These are phyloP conservation scores for Trogon surrucura DNA, from an alignment of 2,113 vertebrate genomes.

Conservation along the genomic window DNA sequence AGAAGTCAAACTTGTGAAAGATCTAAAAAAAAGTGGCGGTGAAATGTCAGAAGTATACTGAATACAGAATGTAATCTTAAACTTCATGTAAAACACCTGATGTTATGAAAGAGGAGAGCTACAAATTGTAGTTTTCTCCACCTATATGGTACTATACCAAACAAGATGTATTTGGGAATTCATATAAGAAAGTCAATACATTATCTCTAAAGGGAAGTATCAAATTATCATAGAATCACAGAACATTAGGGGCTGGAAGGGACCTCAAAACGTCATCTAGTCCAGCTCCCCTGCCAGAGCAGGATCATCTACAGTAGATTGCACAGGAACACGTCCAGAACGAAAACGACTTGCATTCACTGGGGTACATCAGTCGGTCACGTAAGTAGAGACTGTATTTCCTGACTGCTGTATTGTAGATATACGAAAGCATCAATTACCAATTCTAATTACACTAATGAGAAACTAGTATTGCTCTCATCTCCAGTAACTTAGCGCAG, in stretches of 20 bases:
- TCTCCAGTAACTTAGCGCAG: background rate
- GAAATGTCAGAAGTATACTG: background rate
- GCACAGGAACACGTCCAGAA: background rate
- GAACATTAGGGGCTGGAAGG: too few species aligned
- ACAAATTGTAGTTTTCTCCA: background rate
- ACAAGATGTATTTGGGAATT: background rate
- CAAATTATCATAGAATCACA: background rate
- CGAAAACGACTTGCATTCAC: background rate
- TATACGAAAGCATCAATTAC: slow-evolving; percentile 70
- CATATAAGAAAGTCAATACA: background rate
- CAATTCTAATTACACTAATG: slow-evolving; percentile 76
- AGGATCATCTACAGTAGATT: too few species aligned
- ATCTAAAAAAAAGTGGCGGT: background rate
- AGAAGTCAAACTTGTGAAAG: background rate
- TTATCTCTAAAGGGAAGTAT: background rate
- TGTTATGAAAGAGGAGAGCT: background rate
- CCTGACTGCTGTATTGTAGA: slow-evolving; percentile 36
- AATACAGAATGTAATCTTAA: background rate
- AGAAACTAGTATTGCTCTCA: slow-evolving; percentile 21
- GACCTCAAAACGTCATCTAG: too few species aligned
- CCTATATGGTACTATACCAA: background rate
- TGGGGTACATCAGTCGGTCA: background rate
- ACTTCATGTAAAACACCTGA: background rate
- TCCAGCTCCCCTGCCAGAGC: too few species aligned
- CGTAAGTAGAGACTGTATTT: slow-evolving; percentile 55